Evolutionary conservation across 2,888 invertebrate genomes (phyloP), one percentile per base, ranked within the genome.

Genomic region (Acanthopleura granulata): DNA sequence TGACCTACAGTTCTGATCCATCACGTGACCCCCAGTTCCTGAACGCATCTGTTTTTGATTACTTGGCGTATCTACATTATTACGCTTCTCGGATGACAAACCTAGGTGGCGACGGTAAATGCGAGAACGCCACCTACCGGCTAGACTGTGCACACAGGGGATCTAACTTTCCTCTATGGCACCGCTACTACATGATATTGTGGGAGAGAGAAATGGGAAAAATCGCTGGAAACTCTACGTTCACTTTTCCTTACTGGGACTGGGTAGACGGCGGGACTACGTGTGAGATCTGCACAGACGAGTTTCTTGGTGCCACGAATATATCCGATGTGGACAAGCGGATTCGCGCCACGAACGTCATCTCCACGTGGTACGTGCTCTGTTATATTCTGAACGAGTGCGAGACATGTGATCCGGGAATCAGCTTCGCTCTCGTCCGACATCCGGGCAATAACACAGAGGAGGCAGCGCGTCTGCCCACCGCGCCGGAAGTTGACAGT

Each of bases 211-310:
- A 71, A 49, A 71, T 71, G 71, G 15, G 27, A 49, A 71, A 49
- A 49, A n/a, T 71, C 18, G 29, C 71, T 6, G 71, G 50, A 22
- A 27, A 71, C 49, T 16, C 18, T 4, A 22, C 25, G 1, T 71
- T 71, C 71, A 71, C 40, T 40, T 71, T 71, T n/a, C 71, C 71
- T 22, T 71, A 71, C 49, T 71, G 71, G 71, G 40, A 71, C n/a
- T 71, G 71, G 71, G 40, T 49, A 14, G 71, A 71, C 71, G 49
- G 22, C 4, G 71, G 71, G 1, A 49, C 15, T 3, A 22, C 25
- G 15, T 71, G 71, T 71, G 71, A 71, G 9, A 1, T 49, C n/a
- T 71, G 71, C 14, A 71, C 71, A 4, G 27, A 71, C 15, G 71
- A 71, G 11, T 71, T 71, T 49, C 18, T 71, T 6, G 71, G 71